Conservation (phyloP, 2,797 vertebrate genomes). For the Ctenochaetus hawaiiensis region DNA sequence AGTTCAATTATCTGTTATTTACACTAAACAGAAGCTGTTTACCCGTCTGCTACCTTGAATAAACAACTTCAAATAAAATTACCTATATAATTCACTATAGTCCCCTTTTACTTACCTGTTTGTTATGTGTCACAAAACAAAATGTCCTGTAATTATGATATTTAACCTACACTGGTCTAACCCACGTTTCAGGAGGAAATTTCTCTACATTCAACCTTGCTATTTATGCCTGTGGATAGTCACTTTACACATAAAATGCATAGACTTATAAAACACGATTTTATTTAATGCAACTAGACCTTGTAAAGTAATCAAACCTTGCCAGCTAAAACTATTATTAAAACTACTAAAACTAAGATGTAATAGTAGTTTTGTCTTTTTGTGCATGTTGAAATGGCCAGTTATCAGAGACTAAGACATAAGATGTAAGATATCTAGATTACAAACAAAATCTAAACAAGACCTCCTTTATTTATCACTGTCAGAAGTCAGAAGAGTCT, state of each 20-base stretch:
- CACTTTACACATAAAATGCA: neutral
- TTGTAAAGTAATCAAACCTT: no score
- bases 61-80: neutral
- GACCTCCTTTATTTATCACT: no score
- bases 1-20: neutral
- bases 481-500: no score
- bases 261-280: neutral
- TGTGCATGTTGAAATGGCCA: neutral
- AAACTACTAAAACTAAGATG: no score
- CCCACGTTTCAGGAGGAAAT: neutral
- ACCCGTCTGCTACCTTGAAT: neutral
- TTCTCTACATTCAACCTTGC: neutral
- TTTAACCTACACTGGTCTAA: neutral
- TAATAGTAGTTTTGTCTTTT: neutral
- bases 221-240: neutral
- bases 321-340: no score
- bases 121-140: neutral
- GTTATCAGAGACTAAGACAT: neutral
- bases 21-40: neutral
- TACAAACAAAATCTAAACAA: no score
- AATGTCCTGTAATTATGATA: neutral
- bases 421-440: no score
- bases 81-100: neutral
- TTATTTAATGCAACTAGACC: no score
- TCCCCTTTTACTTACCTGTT: conserved; percentile 5